Evolutionary conservation across 1,140 invertebrate genomes (phyloP), one percentile per base, ranked within the genome.

Genomic region (Helicoverpa armigera): DNA sequence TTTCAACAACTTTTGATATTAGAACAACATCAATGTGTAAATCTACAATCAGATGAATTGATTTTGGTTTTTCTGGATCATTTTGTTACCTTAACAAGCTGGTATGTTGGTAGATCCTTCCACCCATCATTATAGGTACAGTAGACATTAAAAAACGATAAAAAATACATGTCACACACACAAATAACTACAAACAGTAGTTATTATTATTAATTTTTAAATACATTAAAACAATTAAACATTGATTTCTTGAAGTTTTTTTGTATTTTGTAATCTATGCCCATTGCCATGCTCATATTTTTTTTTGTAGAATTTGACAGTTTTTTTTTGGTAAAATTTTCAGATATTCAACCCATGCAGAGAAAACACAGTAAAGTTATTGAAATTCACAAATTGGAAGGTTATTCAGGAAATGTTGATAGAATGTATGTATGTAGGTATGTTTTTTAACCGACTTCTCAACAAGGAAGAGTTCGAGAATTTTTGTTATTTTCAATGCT

Each of bases 81-180:
- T 90, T 81, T 88, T 81, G 91, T 95, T 95, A 96, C 95, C 95
- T 96, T 95, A 94, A 95, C 92, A 93, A 96, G 95, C 94, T 95
- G 95, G 92, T 95, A 95, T 93, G 95, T 94, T 93, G 95, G 95
- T 93, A 95, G 95, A 92, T 96, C 95, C 95, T 96, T 95, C 91
- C 93, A 93, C 90, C 92, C 91, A 92, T 92, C 90, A 93, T 91
- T 89, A 89, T 92, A 94, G 91, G 92, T 92, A 94, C 87, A 95
- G 93, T 90, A 90, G 92, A 95, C 91, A 93, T 94, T 94, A 94
- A 95, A 77, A 82, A 95, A 95, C 90, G 90, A 94, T 90, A 95
- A 95, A 95, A 93, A 92, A 94, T 86, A 95, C 91, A 92, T 92
- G 89, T 95, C 93, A 95, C 92, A 94, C 90, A 94, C 90, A 94